phyloP scores from a whole-genome alignment of 2,888 invertebrate genomes.

The Ennomos fuscantarius region DNA sequence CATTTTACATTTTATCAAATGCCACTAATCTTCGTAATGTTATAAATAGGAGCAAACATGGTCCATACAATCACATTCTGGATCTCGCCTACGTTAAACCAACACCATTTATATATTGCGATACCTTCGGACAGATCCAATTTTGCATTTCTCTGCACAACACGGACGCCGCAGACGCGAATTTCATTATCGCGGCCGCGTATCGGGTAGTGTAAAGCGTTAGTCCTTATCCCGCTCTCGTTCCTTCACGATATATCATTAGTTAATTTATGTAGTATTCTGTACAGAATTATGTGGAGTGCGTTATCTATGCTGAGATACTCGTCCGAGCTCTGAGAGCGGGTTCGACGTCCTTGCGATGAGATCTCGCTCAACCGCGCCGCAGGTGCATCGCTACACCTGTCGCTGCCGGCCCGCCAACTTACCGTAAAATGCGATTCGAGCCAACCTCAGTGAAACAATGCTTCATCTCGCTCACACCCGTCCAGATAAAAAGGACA shows the following conservation, averaged over 20 bases:
- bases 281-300: constrained; percentile 69
- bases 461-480: constrained; percentile 67
- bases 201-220: constrained; percentile 59
- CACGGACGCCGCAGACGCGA: constrained; percentile 47
- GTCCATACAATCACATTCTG: constrained; percentile 41
- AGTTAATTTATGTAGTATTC: constrained; percentile 75
- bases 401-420: constrained; percentile 72
- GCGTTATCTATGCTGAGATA: constrained; percentile 68
- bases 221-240: constrained; percentile 51
- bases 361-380: constrained; percentile 78
- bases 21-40: constrained; percentile 36
- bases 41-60: constrained; percentile 40
- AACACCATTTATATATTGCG: constrained; percentile 43
- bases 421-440: constrained; percentile 84
- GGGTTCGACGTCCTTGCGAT: constrained; percentile 79
- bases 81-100: constrained; percentile 45
- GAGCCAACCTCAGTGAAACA: constrained; percentile 76
- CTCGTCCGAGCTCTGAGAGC: constrained; percentile 54
- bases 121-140: constrained; percentile 48
- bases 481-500: constrained; percentile 57
- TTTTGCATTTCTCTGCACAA: constrained; percentile 52
- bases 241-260: constrained; percentile 69
- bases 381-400: constrained; percentile 82
- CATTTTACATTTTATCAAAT: constrained; percentile 38
- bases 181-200: constrained; percentile 56